Evolutionary conservation across 2,888 invertebrate genomes (phyloP).

Genomic region (Embidobia sp.): DNA sequence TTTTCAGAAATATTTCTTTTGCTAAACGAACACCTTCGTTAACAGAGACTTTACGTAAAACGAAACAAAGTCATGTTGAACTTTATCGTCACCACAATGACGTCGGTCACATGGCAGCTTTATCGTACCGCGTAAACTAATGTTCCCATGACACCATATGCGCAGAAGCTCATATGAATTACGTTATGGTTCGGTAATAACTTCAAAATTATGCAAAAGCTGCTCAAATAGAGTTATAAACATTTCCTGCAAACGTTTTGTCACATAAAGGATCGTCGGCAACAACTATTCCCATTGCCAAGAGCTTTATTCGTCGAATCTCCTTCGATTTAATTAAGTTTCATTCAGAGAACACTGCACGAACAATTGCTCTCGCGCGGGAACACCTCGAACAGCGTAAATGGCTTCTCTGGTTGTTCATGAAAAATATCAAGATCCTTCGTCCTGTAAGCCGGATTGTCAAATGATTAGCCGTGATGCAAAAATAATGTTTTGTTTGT

Average conservation of each 20-base stretch:
- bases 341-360: conserved; percentile 11
- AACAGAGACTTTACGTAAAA: conserved; percentile 2
- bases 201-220: conserved; percentile 40
- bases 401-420: conserved; percentile 5
- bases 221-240: conserved; percentile 39
- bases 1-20: not conserved
- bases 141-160: conserved; percentile 31
- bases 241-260: conserved; percentile 23
- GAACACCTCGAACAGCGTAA: not conserved
- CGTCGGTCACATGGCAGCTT: conserved; percentile 41
- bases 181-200: conserved; percentile 34
- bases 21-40: not conserved
- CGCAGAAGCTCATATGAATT: conserved; percentile 18
- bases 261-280: conserved; percentile 14
- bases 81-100: conserved; percentile 7
- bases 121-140: conserved; percentile 24
- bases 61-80: conserved; percentile 23
- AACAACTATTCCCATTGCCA: conserved; percentile 20
- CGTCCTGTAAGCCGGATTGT: too few species aligned
- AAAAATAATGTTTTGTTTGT: too few species aligned
- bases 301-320: conserved; percentile 20
- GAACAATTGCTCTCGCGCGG: conserved; percentile 21
- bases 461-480: too few species aligned
- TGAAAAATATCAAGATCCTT: too few species aligned
- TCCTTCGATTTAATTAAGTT: conserved; percentile 38